A percentile compares a stretch with the other conserved stretches of the same genome.
phyloP scores from a whole-genome alignment of 1,140 invertebrate genomes.

The Drosophila burlai region DNA sequence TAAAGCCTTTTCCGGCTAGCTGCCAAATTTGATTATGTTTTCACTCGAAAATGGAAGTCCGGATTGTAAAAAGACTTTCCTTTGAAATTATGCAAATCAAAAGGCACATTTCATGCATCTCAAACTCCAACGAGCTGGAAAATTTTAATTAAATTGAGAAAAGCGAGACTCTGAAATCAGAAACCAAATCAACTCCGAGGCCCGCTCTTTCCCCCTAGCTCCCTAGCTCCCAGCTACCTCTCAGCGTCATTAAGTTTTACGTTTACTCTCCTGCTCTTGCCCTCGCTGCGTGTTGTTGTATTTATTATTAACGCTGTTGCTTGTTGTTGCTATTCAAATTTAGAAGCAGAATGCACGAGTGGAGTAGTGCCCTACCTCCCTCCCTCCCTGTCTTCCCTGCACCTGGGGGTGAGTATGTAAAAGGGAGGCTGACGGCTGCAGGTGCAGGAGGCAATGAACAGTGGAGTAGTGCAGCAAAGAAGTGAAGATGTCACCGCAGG shows the following conservation, averaged over 20 bases:
- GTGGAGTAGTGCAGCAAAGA: constrained; percentile 59
- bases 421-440: constrained; percentile 29
- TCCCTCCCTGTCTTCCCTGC: neutral
- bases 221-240: constrained; percentile 1
- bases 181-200: constrained; percentile 42
- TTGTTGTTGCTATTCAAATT: constrained; percentile 72
- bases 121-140: constrained; percentile 70
- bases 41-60: constrained; percentile 22
- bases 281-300: constrained; percentile 47
- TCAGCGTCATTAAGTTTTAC: constrained; percentile 76
- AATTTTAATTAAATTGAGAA: constrained; percentile 81
- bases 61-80: constrained; percentile 27
- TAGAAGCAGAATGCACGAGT: constrained; percentile 63
- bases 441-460: constrained; percentile 77
- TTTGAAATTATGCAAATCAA: constrained; percentile 74
- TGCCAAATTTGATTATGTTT: constrained; percentile 37
- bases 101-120: constrained; percentile 65
- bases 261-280: constrained; percentile 47
- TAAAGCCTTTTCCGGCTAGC: constrained; percentile 4
- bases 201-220: constrained; percentile 1
- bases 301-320: constrained; percentile 53
- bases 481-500: constrained; percentile 65
- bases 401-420: constrained; percentile 16
- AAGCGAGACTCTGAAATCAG: constrained; percentile 54
- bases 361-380: neutral